These are phyloP conservation scores for Oreocharis arfaki DNA, from an alignment of 2,113 vertebrate genomes.

Conservation along the genomic window DNA sequence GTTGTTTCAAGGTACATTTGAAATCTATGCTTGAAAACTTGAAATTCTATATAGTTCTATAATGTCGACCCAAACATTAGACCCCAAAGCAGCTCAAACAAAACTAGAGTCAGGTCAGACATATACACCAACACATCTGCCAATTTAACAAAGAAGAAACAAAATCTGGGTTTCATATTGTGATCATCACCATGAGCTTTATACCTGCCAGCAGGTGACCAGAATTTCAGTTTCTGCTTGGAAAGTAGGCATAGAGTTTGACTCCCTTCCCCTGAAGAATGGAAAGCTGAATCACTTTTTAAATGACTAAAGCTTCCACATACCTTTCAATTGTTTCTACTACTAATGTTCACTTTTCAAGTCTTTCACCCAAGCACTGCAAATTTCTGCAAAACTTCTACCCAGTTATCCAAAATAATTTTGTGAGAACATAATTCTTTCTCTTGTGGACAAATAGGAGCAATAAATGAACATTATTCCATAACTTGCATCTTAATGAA, in stretches of 20 bases:
- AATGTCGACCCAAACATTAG: background rate
- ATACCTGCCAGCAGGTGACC: background rate
- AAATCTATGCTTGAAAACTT: background rate
- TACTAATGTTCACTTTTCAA: background rate
- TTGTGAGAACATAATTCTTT: background rate
- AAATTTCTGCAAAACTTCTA: background rate
- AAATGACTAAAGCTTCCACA: background rate
- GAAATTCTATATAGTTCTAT: background rate
- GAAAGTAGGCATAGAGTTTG: background rate
- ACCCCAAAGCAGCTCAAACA: background rate
- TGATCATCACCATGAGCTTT: background rate
- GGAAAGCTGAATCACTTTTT: background rate
- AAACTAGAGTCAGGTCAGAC: background rate
- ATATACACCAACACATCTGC: accelerated
- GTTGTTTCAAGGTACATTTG: background rate
- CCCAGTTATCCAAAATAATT: background rate
- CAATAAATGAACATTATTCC: background rate
- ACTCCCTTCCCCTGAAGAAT: background rate
- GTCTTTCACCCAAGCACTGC: background rate
- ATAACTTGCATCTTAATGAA: background rate
- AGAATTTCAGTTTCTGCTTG: background rate
- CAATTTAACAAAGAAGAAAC: background rate
- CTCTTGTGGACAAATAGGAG: background rate
- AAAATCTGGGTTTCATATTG: background rate
- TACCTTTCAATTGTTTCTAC: background rate